phyloP scores from a whole-genome alignment of 2,888 invertebrate species.

The Calliopum simillimum region DNA sequence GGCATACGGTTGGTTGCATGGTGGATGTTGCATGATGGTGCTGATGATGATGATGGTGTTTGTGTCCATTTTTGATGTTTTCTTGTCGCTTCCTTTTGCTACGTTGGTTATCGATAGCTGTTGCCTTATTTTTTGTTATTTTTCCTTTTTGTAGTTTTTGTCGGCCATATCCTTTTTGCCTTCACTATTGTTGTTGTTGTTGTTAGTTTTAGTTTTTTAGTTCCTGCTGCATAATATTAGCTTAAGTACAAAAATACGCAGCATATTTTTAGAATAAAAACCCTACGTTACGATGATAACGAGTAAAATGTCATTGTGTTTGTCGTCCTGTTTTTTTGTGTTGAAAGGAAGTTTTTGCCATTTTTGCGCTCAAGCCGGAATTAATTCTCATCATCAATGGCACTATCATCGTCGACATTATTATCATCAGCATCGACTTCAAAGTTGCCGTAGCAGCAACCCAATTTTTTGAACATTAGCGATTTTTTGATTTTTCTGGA shows the following conservation, averaged over 20 bases:
- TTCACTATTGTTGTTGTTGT: conserved; percentile 24
- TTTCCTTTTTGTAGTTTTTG: not conserved
- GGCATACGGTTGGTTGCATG: no score
- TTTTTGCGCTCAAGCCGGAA: conserved; percentile 38
- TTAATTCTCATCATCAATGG: conserved; percentile 40
- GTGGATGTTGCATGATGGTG: no score
- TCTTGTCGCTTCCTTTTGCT: no score
- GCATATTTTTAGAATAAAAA: conserved; percentile 28
- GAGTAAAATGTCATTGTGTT: conserved; percentile 11
- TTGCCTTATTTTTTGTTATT: not conserved
- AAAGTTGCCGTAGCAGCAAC: conserved; percentile 7
- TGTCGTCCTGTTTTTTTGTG: conserved; percentile 21
- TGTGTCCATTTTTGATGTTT: no score
- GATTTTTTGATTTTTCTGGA: not conserved
- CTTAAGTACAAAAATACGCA: conserved; percentile 33
- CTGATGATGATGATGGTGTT: no score
- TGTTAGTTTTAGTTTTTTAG: conserved; percentile 2
- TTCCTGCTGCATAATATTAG: conserved; percentile 20
- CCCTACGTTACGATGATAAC: conserved; percentile 12
- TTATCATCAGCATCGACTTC: conserved; percentile 27
- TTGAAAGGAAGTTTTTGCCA: conserved; percentile 37
- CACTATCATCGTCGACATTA: conserved; percentile 31
- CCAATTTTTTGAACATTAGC: conserved; percentile 16
- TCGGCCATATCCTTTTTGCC: conserved; percentile 14
- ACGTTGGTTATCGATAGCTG: no score